Base-by-base conservation (phyloP, 2,113 vertebrate genomes). In the Percina caprodes region DNA sequence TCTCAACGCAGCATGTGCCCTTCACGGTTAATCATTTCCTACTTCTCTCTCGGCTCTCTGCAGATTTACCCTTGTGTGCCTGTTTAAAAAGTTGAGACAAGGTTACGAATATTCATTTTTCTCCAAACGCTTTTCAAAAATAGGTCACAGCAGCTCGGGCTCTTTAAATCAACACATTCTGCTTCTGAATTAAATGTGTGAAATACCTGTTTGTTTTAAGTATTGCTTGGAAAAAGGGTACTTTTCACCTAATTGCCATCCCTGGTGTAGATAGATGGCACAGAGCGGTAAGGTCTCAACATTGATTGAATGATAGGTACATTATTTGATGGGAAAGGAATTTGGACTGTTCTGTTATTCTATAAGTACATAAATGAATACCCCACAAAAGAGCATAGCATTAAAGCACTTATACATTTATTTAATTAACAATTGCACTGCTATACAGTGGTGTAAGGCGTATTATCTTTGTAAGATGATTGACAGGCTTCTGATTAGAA, bases 1-100 rank as follows among this genome's bases (percentile, higher is more conserved):
- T 85, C 49, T 69, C 75, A 74, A 56, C 70, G 55, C 78, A 77
- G 71, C 83, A 59, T 83, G 83, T 48, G 76, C 65, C 66, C 45
- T 51, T 74, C 66, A 11, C 51, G 35, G 75, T 54, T 70, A 58
- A 76, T 70, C 19, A 62, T 55, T 69, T 49, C 21, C 42, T 69
- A 15, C 18, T 7, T 79, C 54, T 60, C 48, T 73, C 35, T 63
- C 58, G 30, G 19, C 14, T 65, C 46, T 42, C 5, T 12, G 33
- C 18, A 15, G 5, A 77, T 63, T 60, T 68, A 71, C 16, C 30
- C 55, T 87, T 71, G 48, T 68, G 3, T 58, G 7, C 18, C 33
- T 68, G 46, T 74, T 77, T 42, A 56, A 58, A 74, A 84, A 78
- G 65, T 67, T 78, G 39, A n/a, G 24, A 68, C n/a, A 62, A 70